Evolutionary conservation across 2,113 vertebrate species (phyloP), one percentile per base, ranked within the genome.

Genomic region (Austrofundulus limnaeus): DNA sequence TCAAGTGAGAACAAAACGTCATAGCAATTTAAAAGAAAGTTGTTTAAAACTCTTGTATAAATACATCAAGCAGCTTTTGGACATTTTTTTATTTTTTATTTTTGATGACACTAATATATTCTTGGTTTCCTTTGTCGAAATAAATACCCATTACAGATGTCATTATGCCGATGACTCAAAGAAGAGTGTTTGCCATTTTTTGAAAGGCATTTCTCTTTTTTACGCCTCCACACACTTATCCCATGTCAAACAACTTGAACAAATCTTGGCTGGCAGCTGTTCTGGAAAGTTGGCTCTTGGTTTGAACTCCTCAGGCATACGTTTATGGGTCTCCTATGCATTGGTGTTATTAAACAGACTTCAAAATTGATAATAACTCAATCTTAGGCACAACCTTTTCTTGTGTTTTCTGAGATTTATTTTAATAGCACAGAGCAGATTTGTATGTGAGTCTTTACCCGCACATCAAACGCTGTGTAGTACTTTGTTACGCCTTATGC

Each of bases 401-500:
- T 2, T 16, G 28, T 43, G 77, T 39, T 51, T 56, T 46, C n/a
- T 10, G 21, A 56, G 42, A 49, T 85, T 75, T n/a, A n/a, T n/a
- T 63, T 75, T 43, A 77, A 77, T 39, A 63, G 42, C 31, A 13
- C 52, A 1, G 28, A 23, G 63, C 78, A 70, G 61, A 80, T 72
- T 82, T 56, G 54, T 72, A 60, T 9, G 11, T 13, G 45, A 72
- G 66, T 20, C 78, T 39, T 61, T 59, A 62, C 73, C 51, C 1
- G 55, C 77, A 34, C 65, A 80, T 82, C 82, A 66, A 78, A 74
- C 48, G 53, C 69, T 34, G 61, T 57, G 76, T 64, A 72, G 62
- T 67, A 37, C 67, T 84, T 83, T 75, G 85, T 79, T 72, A 54
- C 71, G 82, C 66, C 69, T 20, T 77, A 80, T 83, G 83, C 81